Evolutionary conservation across 2,113 vertebrate genomes (phyloP).

Genomic region (Sinocyclocheilus anophthalmus): DNA sequence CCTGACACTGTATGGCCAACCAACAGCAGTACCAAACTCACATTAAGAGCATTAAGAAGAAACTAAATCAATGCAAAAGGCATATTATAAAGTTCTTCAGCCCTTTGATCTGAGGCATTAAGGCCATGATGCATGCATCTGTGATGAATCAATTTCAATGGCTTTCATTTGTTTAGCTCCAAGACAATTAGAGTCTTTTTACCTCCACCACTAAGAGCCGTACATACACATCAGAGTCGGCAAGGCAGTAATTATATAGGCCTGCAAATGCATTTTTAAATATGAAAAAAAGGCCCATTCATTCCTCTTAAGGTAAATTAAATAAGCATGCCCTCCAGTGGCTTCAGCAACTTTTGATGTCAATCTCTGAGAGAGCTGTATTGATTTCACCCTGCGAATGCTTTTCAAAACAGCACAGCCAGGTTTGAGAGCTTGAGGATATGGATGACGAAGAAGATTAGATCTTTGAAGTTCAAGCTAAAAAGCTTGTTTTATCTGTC

Average conservation of each 20-base stretch:
- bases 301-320: constrained; percentile 33
- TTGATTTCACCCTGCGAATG: constrained; percentile 27
- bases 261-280: constrained; percentile 34
- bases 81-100: constrained; percentile 42
- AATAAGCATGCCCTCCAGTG: constrained; percentile 21
- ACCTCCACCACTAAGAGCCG: constrained; percentile 25
- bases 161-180: constrained; percentile 50
- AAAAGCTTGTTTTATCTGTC: constrained; percentile 30
- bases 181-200: constrained; percentile 41
- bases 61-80: constrained; percentile 49
- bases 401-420: constrained; percentile 12
- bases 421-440: neutral
- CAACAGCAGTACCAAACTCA: constrained; percentile 7
- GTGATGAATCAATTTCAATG: constrained; percentile 54
- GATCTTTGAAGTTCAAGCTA: constrained; percentile 36
- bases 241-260: constrained; percentile 35
- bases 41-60: constrained; percentile 45
- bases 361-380: constrained; percentile 23
- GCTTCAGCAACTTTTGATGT: constrained; percentile 28
- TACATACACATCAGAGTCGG: neutral
- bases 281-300: constrained; percentile 26
- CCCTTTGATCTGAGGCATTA: constrained; percentile 28
- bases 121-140: constrained; percentile 34
- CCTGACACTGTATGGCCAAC: neutral
- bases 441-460: constrained; percentile 16